phyloP scores from a whole-genome alignment of 2,113 vertebrate species.

The Pholis gunnellus region DNA sequence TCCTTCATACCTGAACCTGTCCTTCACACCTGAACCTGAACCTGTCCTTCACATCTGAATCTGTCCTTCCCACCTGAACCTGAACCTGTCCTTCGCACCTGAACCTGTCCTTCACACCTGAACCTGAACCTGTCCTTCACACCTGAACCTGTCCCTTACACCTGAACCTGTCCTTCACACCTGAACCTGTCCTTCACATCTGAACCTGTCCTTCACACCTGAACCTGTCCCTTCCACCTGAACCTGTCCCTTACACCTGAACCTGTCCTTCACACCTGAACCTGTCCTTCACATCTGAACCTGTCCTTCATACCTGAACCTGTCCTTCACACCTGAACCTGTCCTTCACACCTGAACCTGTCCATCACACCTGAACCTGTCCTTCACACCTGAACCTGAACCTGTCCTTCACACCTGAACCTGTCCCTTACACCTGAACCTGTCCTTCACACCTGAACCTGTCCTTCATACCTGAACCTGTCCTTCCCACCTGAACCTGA shows the following conservation, averaged over 20 bases:
- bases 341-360: background rate
- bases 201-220: no score
- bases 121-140: background rate
- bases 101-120: background rate
- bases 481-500: background rate
- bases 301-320: background rate
- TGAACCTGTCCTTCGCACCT: background rate
- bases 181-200: background rate
- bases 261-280: background rate
- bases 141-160: background rate
- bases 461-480: background rate
- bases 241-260: background rate
- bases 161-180: background rate
- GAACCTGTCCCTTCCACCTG: background rate
- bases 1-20: no score
- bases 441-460: background rate
- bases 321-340: no score
- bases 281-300: no score
- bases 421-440: background rate
- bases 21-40: background rate
- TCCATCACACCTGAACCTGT: no score
- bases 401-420: no score
- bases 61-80: no score
- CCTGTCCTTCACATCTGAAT: background rate
- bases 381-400: no score